Evolutionary conservation across 2,797 vertebrate species (phyloP), one percentile per base, ranked within the genome.

Genomic region (Cirrhinus molitorella): DNA sequence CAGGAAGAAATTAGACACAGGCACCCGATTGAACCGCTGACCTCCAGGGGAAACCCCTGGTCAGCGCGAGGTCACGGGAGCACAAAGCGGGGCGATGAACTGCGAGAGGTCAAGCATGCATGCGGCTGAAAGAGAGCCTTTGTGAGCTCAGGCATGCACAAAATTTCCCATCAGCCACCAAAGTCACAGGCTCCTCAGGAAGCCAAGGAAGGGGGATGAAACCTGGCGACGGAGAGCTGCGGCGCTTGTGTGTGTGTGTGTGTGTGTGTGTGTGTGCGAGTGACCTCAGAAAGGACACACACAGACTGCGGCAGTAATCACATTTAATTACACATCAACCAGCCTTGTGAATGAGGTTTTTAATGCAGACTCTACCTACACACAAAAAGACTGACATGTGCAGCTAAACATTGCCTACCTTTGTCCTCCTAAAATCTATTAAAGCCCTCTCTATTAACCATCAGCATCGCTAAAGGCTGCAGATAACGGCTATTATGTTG

Each of bases 281-380:
- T 84, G 85, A 85, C 85, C 88, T 87, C 79, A 70, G 74, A 87
- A 84, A 86, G 86, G 87, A 94, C 94, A 93, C 93, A 93, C 87
- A 86, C 77, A 87, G 85, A 85, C 93, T 94, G 93, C 93, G 94
- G 93, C 94, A 93, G 93, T 96, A 95, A 95, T 95, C 95, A 95
- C 94, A 94, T 95, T 96, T 96, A 96, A 95, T 96, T 95, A 96
- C 93, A 91, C 93, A 94, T 94, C 94, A 95, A 94, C 93, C 89
- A 90, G 85, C 90, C 90, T 91, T 84, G 92, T 94, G 94, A 95
- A 95, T 94, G 86, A 93, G 92, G 91, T 93, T 94, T 94, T 94
- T 94, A 94, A 93, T 90, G 93, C 92, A 91, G 91, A 93, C 93
- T 93, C 92, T 94, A 90, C 89, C 76, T 77, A 77, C 82, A 86